A percentile compares a stretch with the other conserved stretches of the same genome.
phyloP scores from a whole-genome alignment of 1,140 invertebrate genomes.

The Campoletis sonorensis region DNA sequence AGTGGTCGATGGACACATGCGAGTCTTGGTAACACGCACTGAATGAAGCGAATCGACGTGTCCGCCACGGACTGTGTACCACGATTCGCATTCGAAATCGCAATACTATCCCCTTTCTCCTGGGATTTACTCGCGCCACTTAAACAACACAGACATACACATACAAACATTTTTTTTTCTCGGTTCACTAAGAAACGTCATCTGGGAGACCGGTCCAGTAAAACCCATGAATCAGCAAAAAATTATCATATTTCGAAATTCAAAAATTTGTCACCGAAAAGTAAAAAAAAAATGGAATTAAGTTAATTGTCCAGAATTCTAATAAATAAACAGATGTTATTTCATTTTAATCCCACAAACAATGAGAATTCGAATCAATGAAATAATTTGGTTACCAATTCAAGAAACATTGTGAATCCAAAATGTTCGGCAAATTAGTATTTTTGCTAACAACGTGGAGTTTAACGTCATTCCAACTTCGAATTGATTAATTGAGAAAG shows the following conservation, averaged over 20 bases:
- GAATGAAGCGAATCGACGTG: constrained; percentile 69
- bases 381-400: too few relatives aligned
- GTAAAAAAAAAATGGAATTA: background rate
- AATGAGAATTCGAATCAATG: too few relatives aligned
- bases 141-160: constrained; percentile 43
- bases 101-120: constrained; percentile 68
- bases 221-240: constrained; percentile 10
- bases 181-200: constrained; percentile 51
- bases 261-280: background rate
- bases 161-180: constrained; percentile 54
- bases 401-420: too few relatives aligned
- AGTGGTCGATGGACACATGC: constrained; percentile 48
- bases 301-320: background rate
- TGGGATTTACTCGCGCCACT: constrained; percentile 52
- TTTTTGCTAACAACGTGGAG: too few relatives aligned
- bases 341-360: too few relatives aligned
- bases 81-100: constrained; percentile 56
- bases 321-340: background rate
- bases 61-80: constrained; percentile 38
- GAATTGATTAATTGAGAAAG: too few relatives aligned
- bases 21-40: constrained; percentile 69
- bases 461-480: too few relatives aligned
- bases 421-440: too few relatives aligned
- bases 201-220: background rate
- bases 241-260: background rate